Percentiles rank a stretch among this genome's conserved stretches.
Conservation (phyloP, 2,113 vertebrate species). For the Etheostoma spectabile region DNA sequence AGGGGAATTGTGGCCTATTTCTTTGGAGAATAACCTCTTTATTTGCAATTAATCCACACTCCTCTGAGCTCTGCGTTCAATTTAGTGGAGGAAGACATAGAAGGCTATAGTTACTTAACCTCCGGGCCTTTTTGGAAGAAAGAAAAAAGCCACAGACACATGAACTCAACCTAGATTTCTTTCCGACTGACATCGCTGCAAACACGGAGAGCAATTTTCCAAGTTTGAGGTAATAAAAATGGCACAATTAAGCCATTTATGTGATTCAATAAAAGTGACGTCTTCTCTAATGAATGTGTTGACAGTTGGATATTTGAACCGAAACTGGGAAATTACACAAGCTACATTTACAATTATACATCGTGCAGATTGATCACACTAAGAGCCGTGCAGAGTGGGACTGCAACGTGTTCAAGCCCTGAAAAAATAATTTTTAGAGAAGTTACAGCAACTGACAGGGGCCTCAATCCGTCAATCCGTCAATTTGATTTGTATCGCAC, state of each 20-base stretch:
- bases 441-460: background rate
- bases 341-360: background rate
- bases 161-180: conserved; percentile 78
- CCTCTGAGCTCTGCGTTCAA: conserved; percentile 78
- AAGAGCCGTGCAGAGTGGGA: conserved; percentile 27
- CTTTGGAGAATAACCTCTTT: conserved; percentile 82
- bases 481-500: background rate
- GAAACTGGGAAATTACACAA: conserved; percentile 1
- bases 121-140: conserved; percentile 64
- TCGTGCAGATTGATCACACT: conserved; percentile 29
- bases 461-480: background rate
- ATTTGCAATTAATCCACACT: conserved; percentile 80
- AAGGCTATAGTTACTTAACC: conserved; percentile 80
- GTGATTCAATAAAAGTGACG: conserved; percentile 50
- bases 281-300: conserved; percentile 59
- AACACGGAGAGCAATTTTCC: conserved; percentile 40
- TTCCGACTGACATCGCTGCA: conserved; percentile 35
- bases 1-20: conserved; percentile 78
- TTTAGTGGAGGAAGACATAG: conserved; percentile 76
- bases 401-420: conserved; percentile 21
- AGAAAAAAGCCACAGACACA: conserved; percentile 56
- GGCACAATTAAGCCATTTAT: conserved; percentile 70
- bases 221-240: conserved; percentile 55
- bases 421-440: background rate
- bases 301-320: conserved; percentile 29